A percentile compares a stretch with the other conserved stretches of the same genome.
Conservation (phyloP, 2,797 vertebrate species). For the Mionectes olivaceus region DNA sequence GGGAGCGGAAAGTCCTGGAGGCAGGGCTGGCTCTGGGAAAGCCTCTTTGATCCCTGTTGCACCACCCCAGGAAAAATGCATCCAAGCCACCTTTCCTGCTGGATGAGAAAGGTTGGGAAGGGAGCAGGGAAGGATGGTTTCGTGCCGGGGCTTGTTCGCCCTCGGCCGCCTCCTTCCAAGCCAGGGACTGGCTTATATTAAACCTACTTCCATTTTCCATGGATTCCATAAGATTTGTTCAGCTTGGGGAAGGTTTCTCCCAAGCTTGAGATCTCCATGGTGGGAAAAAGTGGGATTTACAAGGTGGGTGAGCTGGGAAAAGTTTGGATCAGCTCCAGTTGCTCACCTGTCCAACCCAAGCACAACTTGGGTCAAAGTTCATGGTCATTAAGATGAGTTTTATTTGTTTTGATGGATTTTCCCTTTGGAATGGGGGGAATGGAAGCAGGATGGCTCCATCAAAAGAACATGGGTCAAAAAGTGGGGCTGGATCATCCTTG, state of each 20-base stretch:
- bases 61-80: background rate
- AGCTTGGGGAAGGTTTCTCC: background rate
- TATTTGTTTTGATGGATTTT: background rate
- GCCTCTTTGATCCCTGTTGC: constrained; percentile 43
- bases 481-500: accelerated
- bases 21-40: constrained; percentile 39
- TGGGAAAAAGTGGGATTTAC: background rate
- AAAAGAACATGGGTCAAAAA: accelerated
- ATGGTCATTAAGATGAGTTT: background rate
- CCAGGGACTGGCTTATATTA: accelerated
- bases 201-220: background rate
- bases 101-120: constrained; percentile 39
- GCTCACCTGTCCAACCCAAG: background rate
- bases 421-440: accelerated
- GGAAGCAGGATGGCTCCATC: background rate
- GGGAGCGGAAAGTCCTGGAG: background rate
- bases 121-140: background rate
- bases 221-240: accelerated
- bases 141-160: background rate
- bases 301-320: background rate
- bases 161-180: background rate
- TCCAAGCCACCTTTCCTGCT: constrained; percentile 58
- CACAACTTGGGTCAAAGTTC: accelerated
- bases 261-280: accelerated
- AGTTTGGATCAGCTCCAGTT: background rate